Conservation (phyloP, 2,888 invertebrate species). For the Formica aserva region DNA sequence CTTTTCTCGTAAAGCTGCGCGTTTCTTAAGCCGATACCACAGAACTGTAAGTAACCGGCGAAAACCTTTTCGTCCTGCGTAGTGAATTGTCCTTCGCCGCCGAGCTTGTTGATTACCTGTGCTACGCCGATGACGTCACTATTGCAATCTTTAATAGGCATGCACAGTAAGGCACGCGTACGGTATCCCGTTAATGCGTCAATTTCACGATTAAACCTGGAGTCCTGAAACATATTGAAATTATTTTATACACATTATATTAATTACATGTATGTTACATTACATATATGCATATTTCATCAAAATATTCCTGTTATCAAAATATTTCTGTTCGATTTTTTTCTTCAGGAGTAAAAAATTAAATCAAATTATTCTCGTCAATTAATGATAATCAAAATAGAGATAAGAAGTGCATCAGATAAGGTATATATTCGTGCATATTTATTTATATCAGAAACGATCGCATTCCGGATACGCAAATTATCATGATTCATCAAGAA, state of each 20-base stretch:
- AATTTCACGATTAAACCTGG: slow-evolving; percentile 96
- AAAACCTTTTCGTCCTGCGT: slow-evolving; percentile 96
- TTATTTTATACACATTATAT: neutral
- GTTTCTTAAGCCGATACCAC: slow-evolving; percentile 97
- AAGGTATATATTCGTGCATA: neutral
- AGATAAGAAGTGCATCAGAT: slow-evolving; percentile 27
- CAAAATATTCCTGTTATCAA: no score
- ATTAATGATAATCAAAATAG: neutral
- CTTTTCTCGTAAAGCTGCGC: slow-evolving; percentile 98
- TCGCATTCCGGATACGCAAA: slow-evolving; percentile 4
- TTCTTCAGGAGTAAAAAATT: neutral
- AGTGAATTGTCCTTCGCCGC: slow-evolving; percentile 94
- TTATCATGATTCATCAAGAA: slow-evolving; percentile 31
- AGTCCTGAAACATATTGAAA: slow-evolving; percentile 88
- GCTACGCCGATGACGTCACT: slow-evolving; percentile 99
- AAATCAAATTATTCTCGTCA: neutral
- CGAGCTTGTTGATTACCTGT: slow-evolving; percentile 96
- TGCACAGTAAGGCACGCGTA: slow-evolving; percentile 96
- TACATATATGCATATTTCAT: no score
- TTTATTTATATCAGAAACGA: slow-evolving; percentile 6
- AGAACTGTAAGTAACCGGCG: slow-evolving; percentile 97
- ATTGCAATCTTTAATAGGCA: slow-evolving; percentile 97
- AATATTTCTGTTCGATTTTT: neutral
- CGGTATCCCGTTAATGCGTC: slow-evolving; percentile 97
- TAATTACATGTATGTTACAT: neutral